These are phyloP conservation scores for Watsonalla binaria DNA, from an alignment of 2,888 invertebrate species.

Conservation along the genomic window DNA sequence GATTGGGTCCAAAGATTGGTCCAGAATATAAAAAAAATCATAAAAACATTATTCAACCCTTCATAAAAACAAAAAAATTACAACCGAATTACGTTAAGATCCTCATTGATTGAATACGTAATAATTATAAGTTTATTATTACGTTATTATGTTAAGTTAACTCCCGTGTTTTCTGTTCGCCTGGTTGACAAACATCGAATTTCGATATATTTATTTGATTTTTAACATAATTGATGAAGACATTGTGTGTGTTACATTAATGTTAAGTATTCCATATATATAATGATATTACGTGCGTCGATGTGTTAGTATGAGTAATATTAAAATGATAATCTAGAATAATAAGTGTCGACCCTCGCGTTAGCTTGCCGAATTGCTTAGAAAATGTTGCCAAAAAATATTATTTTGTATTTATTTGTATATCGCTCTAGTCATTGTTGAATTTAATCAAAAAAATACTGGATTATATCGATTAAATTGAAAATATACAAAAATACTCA, in stretches of 20 bases:
- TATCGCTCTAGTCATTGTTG: conserved; percentile 15
- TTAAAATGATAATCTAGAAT: conserved; percentile 31
- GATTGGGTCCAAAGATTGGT: conserved; percentile 40
- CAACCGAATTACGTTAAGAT: not conserved
- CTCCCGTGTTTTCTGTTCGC: not conserved
- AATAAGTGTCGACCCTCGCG: conserved; percentile 9
- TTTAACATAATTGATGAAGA: conserved; percentile 36
- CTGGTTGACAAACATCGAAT: not conserved
- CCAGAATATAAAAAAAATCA: conserved; percentile 23
- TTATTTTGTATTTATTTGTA: conserved; percentile 18
- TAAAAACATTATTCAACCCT: conserved; percentile 4
- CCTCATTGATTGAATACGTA: not conserved
- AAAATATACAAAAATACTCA: too few relatives aligned
- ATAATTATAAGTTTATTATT: not conserved
- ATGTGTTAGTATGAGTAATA: conserved; percentile 47
- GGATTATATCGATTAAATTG: too few relatives aligned
- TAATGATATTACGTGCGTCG: conserved; percentile 35
- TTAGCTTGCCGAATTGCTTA: conserved; percentile 7
- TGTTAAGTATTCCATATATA: conserved; percentile 48
- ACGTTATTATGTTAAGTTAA: not conserved
- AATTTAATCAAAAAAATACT: conserved; percentile 9
- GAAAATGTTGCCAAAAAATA: conserved; percentile 47
- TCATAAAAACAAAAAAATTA: not conserved
- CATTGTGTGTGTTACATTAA: conserved; percentile 37
- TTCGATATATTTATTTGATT: conserved; percentile 5